Percentiles rank a stretch among this genome's conserved stretches.
These are phyloP conservation scores for Melanophora roralis DNA, from an alignment of 2,888 invertebrate genomes.

Conservation along the genomic window DNA sequence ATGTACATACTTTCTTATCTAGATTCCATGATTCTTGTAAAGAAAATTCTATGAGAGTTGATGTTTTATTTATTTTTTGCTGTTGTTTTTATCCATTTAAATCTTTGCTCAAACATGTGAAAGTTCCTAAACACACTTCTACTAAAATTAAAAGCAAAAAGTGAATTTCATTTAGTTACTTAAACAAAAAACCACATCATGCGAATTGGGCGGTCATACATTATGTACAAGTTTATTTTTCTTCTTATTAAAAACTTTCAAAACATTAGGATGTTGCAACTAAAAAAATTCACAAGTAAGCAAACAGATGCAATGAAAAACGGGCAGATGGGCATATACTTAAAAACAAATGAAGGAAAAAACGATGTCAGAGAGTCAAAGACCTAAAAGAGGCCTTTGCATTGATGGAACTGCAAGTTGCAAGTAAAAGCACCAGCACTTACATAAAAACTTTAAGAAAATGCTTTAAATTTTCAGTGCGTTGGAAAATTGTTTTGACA, in stretches of 20 bases:
- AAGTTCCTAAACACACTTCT: conserved; percentile 40
- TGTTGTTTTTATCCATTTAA: conserved; percentile 36
- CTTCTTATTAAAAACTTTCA: conserved; percentile 7
- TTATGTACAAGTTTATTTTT: not conserved
- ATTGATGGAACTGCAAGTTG: conserved; percentile 20
- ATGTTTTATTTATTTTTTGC: not conserved
- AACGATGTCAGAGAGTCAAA: conserved; percentile 67
- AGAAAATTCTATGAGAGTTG: conserved; percentile 4
- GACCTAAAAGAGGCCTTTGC: conserved; percentile 64
- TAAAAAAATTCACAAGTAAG: conserved; percentile 30
- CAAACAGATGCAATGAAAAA: conserved; percentile 19
- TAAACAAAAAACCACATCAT: conserved; percentile 20
- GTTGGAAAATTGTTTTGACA: not conserved
- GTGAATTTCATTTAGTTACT: conserved; percentile 47
- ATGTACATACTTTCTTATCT: too few species aligned
- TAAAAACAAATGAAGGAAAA: conserved; percentile 23
- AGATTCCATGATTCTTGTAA: too few species aligned
- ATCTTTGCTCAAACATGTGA: conserved; percentile 51
- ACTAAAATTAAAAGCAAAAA: conserved; percentile 45
- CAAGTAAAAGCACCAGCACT: conserved; percentile 39
- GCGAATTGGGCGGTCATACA: conserved; percentile 49
- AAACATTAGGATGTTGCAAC: conserved; percentile 38
- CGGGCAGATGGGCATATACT: not conserved
- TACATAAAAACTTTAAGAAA: too few species aligned
- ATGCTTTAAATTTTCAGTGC: conserved; percentile 19